These are phyloP conservation scores for Mohoua ochrocephala DNA, from an alignment of 2,113 vertebrate species.

Conservation along the genomic window DNA sequence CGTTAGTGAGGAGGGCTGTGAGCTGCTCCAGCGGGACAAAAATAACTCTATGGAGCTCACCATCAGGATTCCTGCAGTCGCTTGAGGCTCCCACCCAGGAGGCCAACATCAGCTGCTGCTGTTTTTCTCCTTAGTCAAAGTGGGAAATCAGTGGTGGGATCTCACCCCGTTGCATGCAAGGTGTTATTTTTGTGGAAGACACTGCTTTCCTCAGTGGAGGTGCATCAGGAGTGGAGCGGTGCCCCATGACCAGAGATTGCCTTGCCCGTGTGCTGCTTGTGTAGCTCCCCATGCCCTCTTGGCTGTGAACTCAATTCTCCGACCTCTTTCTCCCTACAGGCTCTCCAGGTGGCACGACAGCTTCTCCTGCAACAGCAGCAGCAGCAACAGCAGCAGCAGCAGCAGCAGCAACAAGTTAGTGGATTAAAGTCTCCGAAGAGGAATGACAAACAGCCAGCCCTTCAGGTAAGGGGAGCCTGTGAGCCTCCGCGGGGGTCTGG, in stretches of 20 bases:
- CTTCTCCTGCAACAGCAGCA: conserved; percentile 89
- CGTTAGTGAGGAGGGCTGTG: neutral
- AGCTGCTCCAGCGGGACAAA: neutral
- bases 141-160: neutral
- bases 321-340: conserved; percentile 73
- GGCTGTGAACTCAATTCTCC: conserved; percentile 14
- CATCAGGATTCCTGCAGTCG: neutral
- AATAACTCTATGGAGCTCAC: neutral
- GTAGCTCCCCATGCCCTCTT: neutral
- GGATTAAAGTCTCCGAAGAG: conserved; percentile 89
- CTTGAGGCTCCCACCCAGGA: neutral
- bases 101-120: neutral
- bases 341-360: conserved; percentile 93
- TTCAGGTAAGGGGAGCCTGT: conserved; percentile 80
- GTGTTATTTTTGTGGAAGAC: neutral
- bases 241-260: neutral
- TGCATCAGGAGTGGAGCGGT: accelerated
- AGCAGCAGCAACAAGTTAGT: conserved; percentile 84
- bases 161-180: accelerated
- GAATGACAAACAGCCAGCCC: conserved; percentile 87
- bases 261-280: neutral
- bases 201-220: neutral
- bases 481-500: accelerated
- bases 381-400: conserved; percentile 64
- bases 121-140: neutral